Evolutionary conservation across 2,113 vertebrate genomes (phyloP), one percentile per base, ranked within the genome.

Genomic region (Nyctereutes procyonoides): DNA sequence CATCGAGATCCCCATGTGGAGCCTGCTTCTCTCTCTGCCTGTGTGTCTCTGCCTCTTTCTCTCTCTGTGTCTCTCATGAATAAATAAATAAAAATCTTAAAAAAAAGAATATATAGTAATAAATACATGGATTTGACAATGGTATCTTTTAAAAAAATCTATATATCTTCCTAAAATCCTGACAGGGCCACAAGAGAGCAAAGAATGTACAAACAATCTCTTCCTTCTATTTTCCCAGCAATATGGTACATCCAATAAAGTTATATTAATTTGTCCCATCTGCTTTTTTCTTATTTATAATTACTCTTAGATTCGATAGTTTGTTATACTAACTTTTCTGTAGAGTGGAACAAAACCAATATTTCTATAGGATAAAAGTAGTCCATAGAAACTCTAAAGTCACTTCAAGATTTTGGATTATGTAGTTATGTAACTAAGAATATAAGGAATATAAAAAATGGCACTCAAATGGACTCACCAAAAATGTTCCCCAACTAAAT

Each of bases 401-500:
- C 26, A 65, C 24, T 71, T 56, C 11, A 48, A 88, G n/a, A 89
- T 55, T 26, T 4, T 69, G 32, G 30, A 51, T 55, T 60, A 63
- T 20, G 13, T 79, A 74, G 55, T 43, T 73, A 56, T 51, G 22
- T 83, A 74, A 69, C 48, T 62, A 77, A 71, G 62, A 88, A 87
- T 16, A 53, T 79, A 69, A 90, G n/a, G 35, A 92, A 53, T 84
- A 69, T 86, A 43, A 30, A 92, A 5, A 65, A 38, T 56, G 11
- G n/a, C 2, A 51, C 30, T 67, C 14, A 60, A 80, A 95, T 35
- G 74, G 19, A 43, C 11, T 26, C 67, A 92, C 10, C 14, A 56
- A 56, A 95, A 93, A 76, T 88, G 82, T n/a, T 88, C 28, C 88
- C 81, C 19, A 74, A 32, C 26, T 63, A 32, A 93, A 73, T 58